These are phyloP conservation scores for Pinctada fucata DNA, from an alignment of 2,888 invertebrate species.

Conservation along the genomic window DNA sequence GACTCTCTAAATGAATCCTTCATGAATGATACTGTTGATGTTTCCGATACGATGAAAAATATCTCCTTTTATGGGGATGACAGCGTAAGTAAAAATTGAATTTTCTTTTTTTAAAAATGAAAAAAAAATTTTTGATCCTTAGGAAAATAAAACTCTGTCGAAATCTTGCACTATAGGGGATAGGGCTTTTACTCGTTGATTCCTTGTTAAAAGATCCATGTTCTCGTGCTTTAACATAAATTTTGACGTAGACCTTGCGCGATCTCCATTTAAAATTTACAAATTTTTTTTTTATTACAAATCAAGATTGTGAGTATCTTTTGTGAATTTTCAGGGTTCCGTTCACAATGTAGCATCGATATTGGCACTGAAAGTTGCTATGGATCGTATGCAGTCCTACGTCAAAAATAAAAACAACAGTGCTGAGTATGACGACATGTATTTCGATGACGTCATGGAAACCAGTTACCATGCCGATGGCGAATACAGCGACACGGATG, in stretches of 20 bases:
- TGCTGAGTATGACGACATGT: neutral
- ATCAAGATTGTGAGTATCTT: neutral
- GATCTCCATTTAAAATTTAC: no score
- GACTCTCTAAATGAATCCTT: neutral
- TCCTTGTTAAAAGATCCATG: no score
- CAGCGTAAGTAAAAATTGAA: slow-evolving; percentile 4
- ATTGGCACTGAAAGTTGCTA: neutral
- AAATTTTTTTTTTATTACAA: no score
- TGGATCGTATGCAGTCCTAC: neutral
- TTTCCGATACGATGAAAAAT: slow-evolving; percentile 9
- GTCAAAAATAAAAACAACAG: neutral
- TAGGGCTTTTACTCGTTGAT: no score
- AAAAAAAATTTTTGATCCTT: no score
- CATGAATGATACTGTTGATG: neutral
- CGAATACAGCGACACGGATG: neutral
- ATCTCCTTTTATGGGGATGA: slow-evolving; percentile 17
- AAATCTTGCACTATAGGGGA: no score
- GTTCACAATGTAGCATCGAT: neutral
- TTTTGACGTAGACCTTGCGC: no score
- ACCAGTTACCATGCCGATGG: neutral
- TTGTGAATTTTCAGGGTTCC: slow-evolving; percentile 4
- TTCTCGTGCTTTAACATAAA: no score
- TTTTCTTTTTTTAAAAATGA: no score
- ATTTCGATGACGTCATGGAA: neutral
- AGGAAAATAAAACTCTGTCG: no score